Base-by-base conservation (phyloP, 2,888 invertebrate genomes). In the Rhingia campestris region DNA sequence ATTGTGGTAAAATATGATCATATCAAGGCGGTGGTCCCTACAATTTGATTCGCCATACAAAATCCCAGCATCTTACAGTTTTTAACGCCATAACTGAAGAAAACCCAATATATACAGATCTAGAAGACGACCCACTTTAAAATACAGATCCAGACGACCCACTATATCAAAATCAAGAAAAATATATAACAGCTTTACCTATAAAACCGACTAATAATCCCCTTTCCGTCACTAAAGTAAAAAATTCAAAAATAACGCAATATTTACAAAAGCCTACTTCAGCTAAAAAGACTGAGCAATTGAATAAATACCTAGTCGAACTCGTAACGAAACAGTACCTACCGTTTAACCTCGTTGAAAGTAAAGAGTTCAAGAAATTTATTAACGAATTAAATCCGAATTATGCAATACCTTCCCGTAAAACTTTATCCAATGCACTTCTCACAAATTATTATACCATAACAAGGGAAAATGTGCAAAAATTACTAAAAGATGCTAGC, bases 251-350 rank as follows among this genome's bases (percentile, higher is more conserved):
- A 39, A 64, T 64, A 7, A 39, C 39, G 1, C 64, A 64, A 30
- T 64, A 49, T 6, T 10, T 66, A 12, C 10, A 66, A 30, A 66
- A 53, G 39, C 41, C 39, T 7, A 35, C 39, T 30, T 53, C 66
- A 35, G 53, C 30, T n/a, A 66, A 66, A 66, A 53, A 53, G 7
- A 6, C 10, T 5, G n/a, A 41, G 10, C 41, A 41, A 3, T 41
- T 56, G 49, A 67, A 67, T 67, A 67, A 7, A 45, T 54, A 67
- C 10, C 33, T 67, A 22, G 10, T 45, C 6, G 67, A 67, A 54
- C 54, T 54, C 0, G 10, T 54, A n/a, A 54, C 54, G 9, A 67
- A 43, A 45, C 64, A 67, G 39, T 67, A 54, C 22, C 30, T 67
- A 10, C 54, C 67, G 3, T 67, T 67, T 35, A 39, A 45, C 22